A percentile compares a stretch with the other conserved stretches of the same genome.
phyloP scores from a whole-genome alignment of 2,113 vertebrate genomes.

The Dryoscopus gambensis region DNA sequence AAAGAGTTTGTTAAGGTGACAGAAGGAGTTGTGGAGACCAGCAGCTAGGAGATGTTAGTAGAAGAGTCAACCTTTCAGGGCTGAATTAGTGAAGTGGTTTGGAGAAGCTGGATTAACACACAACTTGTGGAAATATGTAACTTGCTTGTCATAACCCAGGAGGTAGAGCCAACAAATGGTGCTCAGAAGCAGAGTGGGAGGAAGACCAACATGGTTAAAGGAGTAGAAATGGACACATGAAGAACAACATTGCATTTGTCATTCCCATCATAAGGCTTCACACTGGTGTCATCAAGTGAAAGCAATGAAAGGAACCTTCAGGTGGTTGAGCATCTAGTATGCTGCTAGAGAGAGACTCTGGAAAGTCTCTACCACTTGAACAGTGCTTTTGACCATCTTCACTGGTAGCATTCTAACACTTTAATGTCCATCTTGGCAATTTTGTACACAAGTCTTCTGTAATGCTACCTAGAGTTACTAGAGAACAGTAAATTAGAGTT shows the following conservation, averaged over 20 bases:
- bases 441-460: not conserved
- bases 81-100: not conserved
- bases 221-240: not conserved
- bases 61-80: not conserved
- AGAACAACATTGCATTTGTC: not conserved
- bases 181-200: not conserved
- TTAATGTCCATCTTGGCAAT: not conserved
- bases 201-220: accelerated
- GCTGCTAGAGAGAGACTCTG: not conserved
- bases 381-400: not conserved
- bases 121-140: not conserved
- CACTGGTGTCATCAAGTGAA: not conserved
- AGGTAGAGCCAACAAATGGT: not conserved
- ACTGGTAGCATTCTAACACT: not conserved
- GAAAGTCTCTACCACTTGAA: not conserved
- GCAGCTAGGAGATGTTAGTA: not conserved
- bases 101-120: not conserved
- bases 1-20: not conserved
- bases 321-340: not conserved
- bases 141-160: not conserved
- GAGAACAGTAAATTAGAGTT: not conserved
- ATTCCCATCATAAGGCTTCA: not conserved
- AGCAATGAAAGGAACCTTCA: not conserved
- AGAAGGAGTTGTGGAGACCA: not conserved
- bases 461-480: not conserved